Evolutionary conservation across 2,888 invertebrate species (phyloP).

Genomic region (Sialis lutaria): DNA sequence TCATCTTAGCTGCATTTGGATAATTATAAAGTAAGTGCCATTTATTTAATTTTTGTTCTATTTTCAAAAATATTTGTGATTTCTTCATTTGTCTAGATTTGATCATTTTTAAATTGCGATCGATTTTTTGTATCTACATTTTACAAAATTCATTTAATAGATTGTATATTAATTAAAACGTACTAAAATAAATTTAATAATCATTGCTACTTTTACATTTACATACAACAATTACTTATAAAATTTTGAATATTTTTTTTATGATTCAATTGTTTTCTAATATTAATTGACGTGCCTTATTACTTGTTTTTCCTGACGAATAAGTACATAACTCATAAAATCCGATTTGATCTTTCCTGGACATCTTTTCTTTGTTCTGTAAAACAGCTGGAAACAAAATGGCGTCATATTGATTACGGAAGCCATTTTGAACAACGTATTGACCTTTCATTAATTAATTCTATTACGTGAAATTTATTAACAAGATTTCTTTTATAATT

Average conservation of each 20-base stretch:
- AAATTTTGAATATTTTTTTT: neutral
- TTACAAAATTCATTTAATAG: no score
- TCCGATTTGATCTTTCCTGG: neutral
- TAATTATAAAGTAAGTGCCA: neutral
- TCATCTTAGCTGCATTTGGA: slow-evolving; percentile 3
- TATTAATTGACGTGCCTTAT: neutral
- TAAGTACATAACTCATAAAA: neutral
- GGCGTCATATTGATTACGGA: neutral
- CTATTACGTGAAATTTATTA: neutral
- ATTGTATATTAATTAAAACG: no score
- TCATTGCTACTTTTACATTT: neutral
- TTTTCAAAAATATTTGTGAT: no score
- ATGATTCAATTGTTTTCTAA: neutral
- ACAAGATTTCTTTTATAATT: neutral
- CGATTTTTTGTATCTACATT: no score
- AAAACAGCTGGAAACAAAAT: slow-evolving; percentile 2
- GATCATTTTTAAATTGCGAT: no score
- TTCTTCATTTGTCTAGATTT: no score
- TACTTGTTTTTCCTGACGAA: no score
- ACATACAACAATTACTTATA: no score
- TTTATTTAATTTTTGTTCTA: neutral
- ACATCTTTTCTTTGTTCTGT: neutral
- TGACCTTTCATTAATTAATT: neutral
- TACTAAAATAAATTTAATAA: no score
- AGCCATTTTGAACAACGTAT: slow-evolving; percentile 1